phyloP scores from a whole-genome alignment of 2,113 vertebrate genomes.

The Glareola pratincola region DNA sequence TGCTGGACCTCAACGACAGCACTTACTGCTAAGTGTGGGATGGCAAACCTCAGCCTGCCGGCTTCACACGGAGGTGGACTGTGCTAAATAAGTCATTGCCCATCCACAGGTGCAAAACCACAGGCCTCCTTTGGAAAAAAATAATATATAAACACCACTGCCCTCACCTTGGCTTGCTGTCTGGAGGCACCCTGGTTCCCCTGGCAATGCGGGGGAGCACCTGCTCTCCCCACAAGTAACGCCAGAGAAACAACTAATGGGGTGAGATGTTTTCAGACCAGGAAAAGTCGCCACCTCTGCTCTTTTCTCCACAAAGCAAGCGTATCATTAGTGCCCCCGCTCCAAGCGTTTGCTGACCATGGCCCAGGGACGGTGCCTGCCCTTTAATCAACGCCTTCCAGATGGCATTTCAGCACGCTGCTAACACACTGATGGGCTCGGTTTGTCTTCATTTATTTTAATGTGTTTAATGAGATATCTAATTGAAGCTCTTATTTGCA shows the following conservation, averaged over 20 bases:
- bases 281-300: background rate
- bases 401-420: background rate
- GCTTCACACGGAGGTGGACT: background rate
- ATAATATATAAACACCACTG: background rate
- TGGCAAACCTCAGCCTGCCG: background rate
- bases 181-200: background rate
- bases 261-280: background rate
- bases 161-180: background rate
- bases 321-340: rapidly evolving
- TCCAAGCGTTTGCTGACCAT: background rate
- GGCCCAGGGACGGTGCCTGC: background rate
- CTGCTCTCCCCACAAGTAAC: background rate
- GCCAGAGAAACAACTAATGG: background rate
- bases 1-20: background rate
- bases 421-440: background rate
- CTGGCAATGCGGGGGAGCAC: background rate
- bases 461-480: background rate
- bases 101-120: background rate
- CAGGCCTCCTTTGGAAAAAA: background rate
- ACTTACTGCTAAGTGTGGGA: background rate
- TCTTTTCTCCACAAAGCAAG: rapidly evolving
- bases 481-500: background rate
- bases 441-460: background rate
- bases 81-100: background rate
- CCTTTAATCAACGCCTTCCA: background rate